These are phyloP conservation scores for Scylla paramamosain DNA, from an alignment of 1,140 invertebrate genomes.

Conservation along the genomic window DNA sequence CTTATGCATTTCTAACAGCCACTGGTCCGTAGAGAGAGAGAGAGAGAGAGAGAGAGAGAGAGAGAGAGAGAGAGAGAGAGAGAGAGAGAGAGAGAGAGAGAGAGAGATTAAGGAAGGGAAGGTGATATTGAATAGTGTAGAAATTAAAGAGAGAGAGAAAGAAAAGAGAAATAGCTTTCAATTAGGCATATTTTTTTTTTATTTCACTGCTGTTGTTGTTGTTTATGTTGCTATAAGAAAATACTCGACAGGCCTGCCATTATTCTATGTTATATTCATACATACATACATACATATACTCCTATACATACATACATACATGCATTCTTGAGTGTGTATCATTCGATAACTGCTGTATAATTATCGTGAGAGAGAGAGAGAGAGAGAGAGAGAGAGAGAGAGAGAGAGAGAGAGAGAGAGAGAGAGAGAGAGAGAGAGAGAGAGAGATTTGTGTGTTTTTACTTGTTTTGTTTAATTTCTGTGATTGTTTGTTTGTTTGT, in stretches of 20 bases:
- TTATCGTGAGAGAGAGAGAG: not conserved
- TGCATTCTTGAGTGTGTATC: not conserved
- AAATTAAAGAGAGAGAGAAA: conserved; percentile 29
- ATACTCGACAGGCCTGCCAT: not conserved
- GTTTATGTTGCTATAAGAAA: not conserved
- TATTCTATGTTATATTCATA: conserved; percentile 7
- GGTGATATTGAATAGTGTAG: not conserved
- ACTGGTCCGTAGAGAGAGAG: not conserved
- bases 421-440: too few relatives aligned
- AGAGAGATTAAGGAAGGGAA: not conserved
- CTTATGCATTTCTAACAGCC: not conserved
- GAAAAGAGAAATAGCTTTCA: not conserved
- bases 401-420: not conserved
- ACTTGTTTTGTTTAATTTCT: not conserved
- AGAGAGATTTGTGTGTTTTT: not conserved
- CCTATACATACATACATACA: conserved; percentile 44
- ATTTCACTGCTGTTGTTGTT: not conserved
- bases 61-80: conserved; percentile 15
- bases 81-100: conserved; percentile 27
- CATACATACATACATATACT: not conserved
- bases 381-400: too few relatives aligned
- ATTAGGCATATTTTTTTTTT: not conserved
- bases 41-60: conserved; percentile 45
- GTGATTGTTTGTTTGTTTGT: not conserved
- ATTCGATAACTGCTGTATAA: not conserved